These are phyloP conservation scores for Podabrus alpinus DNA, from an alignment of 2,888 invertebrate species.

Conservation along the genomic window DNA sequence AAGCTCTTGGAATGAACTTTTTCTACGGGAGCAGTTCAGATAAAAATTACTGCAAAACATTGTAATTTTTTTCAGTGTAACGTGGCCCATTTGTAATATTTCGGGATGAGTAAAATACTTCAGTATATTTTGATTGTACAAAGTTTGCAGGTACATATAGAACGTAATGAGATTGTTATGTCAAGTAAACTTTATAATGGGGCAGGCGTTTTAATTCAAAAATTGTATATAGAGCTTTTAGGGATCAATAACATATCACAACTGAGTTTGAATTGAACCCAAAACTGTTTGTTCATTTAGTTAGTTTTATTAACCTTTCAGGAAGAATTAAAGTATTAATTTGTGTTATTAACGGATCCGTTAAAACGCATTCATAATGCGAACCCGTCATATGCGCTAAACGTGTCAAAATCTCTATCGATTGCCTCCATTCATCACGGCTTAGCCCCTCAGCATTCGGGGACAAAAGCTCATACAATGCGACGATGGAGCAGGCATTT, in stretches of 20 bases:
- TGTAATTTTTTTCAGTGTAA: too few relatives aligned
- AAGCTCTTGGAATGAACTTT: not conserved
- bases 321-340: not conserved
- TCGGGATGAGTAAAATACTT: not conserved
- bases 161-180: not conserved
- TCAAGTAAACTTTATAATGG: not conserved
- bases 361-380: not conserved
- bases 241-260: not conserved
- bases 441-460: slow-evolving; percentile 11
- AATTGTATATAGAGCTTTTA: not conserved
- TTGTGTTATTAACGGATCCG: not conserved
- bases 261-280: not conserved
- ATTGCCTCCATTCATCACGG: slow-evolving; percentile 15
- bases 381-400: slow-evolving; percentile 12
- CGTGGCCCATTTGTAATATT: too few relatives aligned
- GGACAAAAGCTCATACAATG: slow-evolving; percentile 16
- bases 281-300: not conserved
- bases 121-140: too few relatives aligned
- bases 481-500: slow-evolving; percentile 12
- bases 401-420: slow-evolving; percentile 21
- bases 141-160: not conserved
- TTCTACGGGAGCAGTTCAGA: too few relatives aligned
- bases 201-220: not conserved
- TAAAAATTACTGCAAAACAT: not conserved
- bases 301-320: not conserved